phyloP scores from a whole-genome alignment of 2,113 vertebrate genomes.

The Stictonetta naevosa region DNA sequence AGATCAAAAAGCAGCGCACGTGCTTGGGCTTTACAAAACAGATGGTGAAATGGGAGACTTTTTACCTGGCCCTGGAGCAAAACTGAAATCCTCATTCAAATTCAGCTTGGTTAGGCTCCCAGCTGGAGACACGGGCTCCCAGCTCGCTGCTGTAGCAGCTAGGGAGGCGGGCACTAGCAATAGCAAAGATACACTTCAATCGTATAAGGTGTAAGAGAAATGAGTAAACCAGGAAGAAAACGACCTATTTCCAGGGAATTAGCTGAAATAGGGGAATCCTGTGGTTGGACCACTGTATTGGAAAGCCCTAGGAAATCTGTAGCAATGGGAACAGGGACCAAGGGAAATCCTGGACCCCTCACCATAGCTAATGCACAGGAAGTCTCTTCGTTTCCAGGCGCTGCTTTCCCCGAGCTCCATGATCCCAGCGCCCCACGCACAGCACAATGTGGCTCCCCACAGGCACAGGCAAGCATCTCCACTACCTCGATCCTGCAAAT shows the following conservation, averaged over 20 bases:
- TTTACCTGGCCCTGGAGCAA: background rate
- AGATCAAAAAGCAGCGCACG: background rate
- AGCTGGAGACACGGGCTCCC: background rate
- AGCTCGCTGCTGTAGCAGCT: background rate
- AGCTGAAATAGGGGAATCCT: background rate
- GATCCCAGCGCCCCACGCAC: background rate
- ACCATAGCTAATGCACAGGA: background rate
- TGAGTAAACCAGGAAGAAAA: background rate
- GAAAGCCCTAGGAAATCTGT: background rate
- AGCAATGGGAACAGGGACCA: background rate
- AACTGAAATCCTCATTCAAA: background rate
- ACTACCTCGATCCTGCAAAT: background rate
- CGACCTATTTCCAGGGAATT: background rate
- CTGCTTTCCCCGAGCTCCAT: background rate
- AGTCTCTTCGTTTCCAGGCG: background rate
- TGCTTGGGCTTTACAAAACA: background rate
- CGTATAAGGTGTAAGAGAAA: background rate
- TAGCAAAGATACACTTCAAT: background rate
- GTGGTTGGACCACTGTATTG: background rate
- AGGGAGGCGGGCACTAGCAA: background rate
- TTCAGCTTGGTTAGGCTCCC: background rate
- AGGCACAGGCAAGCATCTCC: background rate
- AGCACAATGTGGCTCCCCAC: background rate
- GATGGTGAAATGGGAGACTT: background rate
- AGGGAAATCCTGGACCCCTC: background rate